phyloP scores from a whole-genome alignment of 2,113 vertebrate genomes.

The Centropus unirufus region DNA sequence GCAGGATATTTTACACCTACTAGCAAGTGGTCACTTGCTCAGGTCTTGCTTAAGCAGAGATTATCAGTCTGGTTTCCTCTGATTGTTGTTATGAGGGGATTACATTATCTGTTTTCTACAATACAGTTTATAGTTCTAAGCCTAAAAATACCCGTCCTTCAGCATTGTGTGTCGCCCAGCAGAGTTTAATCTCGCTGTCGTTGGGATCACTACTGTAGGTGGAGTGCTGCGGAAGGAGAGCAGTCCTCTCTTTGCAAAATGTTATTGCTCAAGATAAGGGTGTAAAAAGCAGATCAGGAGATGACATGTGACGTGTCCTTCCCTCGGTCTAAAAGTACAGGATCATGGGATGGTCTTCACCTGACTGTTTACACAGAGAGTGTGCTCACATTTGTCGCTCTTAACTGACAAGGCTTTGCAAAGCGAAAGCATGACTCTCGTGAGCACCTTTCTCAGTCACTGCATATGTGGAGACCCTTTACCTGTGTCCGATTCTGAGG shows the following conservation, averaged over 20 bases:
- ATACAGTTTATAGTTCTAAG: background rate
- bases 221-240: constrained; percentile 23
- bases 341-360: constrained; percentile 52
- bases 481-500: constrained; percentile 76
- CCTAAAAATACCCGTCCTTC: background rate
- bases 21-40: background rate
- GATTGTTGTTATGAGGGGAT: background rate
- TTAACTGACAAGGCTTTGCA: background rate
- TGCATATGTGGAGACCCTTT: constrained; percentile 79
- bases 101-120: background rate
- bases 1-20: background rate
- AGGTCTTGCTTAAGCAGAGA: background rate
- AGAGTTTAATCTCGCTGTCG: constrained; percentile 6
- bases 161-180: background rate
- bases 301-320: constrained; percentile 55
- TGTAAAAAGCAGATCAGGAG: constrained; percentile 53
- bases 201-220: constrained; percentile 1
- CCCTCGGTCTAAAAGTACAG: constrained; percentile 66
- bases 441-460: constrained; percentile 82
- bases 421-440: constrained; percentile 32
- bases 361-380: constrained; percentile 4
- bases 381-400: background rate
- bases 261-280: constrained; percentile 70
- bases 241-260: constrained; percentile 48
- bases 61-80: background rate